Conservation (phyloP, 92 coral and sea anemone genomes). For the Scolanthus callimorphus region DNA sequence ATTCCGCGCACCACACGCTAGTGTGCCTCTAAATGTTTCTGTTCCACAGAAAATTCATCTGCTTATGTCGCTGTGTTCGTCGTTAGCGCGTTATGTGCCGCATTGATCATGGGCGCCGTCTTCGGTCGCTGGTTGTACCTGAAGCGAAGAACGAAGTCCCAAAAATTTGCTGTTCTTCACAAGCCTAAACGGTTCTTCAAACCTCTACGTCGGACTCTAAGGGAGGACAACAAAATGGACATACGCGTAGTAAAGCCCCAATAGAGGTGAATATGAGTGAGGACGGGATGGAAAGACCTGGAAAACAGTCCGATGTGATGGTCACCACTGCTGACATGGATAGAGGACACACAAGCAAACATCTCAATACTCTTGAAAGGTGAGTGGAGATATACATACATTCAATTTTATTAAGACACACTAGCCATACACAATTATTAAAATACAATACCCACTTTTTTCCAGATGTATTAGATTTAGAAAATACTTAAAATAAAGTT, state of each 20-base stretch:
- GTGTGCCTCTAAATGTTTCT: no score
- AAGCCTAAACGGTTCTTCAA: constrained; percentile 57
- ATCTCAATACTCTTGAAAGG: constrained; percentile 34
- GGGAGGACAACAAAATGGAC: constrained; percentile 34
- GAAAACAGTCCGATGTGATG: constrained; percentile 42
- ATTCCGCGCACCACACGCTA: no score
- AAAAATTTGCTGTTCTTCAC: constrained; percentile 36
- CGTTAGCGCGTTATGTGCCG: constrained; percentile 50
- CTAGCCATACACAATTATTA: no score
- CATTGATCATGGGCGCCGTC: constrained; percentile 39
- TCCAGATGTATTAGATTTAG: no score
- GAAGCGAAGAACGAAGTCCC: constrained; percentile 21
- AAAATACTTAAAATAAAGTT: no score
- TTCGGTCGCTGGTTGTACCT: constrained; percentile 34
- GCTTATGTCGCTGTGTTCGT: constrained; percentile 51
- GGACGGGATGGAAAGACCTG: constrained; percentile 19
- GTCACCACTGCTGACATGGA: constrained; percentile 50
- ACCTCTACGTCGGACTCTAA: constrained; percentile 19
- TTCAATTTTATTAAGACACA: no score
- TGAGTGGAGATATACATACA: no score
- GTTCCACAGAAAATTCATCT: constrained; percentile 37
- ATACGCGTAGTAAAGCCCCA: constrained; percentile 24
- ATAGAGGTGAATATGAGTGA: constrained; percentile 11
- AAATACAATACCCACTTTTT: no score
- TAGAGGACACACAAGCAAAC: constrained; percentile 29